Evolutionary conservation across 2,797 vertebrate genomes (phyloP).

Genomic region (Paramormyrops hopkinsi): DNA sequence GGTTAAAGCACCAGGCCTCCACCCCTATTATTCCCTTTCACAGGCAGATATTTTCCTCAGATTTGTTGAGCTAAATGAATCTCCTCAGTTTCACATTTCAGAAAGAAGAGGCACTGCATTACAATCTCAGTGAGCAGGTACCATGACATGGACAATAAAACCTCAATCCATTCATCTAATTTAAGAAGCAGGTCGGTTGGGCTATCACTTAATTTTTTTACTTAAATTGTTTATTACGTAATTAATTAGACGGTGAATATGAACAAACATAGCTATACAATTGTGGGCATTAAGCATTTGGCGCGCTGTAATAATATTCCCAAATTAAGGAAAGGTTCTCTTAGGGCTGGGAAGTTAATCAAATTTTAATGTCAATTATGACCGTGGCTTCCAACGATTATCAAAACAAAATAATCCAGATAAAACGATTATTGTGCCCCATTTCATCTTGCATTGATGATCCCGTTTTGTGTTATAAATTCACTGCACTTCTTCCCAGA

Average conservation of each 20-base stretch:
- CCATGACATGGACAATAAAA: neutral
- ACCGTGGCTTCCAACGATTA: neutral
- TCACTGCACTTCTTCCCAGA: neutral
- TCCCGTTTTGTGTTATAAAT: neutral
- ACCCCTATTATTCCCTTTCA: neutral
- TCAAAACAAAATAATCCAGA: neutral
- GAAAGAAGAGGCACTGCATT: neutral
- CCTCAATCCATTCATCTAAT: neutral
- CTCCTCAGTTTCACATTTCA: neutral
- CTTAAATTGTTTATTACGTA: neutral
- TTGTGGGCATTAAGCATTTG: neutral
- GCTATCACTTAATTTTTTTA: neutral
- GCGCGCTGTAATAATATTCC: neutral
- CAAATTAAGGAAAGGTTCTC: neutral
- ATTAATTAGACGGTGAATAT: neutral
- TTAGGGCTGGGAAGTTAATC: neutral
- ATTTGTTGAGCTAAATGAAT: neutral
- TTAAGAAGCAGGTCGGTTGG: neutral
- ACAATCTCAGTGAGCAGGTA: neutral
- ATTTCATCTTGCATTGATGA: neutral
- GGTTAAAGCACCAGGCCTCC: neutral
- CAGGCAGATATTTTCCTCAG: neutral
- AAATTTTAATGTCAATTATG: neutral
- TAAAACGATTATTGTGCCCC: neutral
- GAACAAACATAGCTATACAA: neutral